Evolutionary conservation across 2,113 vertebrate genomes (phyloP).

Genomic region (Gymnorhina tibicen): DNA sequence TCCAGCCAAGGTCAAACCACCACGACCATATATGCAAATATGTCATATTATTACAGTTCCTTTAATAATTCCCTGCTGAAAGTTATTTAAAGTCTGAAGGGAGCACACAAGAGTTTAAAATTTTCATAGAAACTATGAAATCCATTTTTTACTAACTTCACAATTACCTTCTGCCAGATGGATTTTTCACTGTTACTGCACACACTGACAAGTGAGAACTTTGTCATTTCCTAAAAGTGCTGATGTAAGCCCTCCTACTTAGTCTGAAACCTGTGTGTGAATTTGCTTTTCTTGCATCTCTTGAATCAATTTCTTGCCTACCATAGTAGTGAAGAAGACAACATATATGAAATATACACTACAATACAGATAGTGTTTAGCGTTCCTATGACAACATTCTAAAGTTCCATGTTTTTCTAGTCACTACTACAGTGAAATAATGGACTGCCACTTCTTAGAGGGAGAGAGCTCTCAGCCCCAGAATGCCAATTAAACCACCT

Average conservation of each 20-base stretch:
- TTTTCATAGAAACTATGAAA: neutral
- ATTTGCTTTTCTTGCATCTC: neutral
- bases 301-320: neutral
- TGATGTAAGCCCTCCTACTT: neutral
- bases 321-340: neutral
- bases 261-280: neutral
- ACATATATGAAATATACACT: neutral
- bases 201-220: slow-evolving; percentile 14
- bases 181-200: slow-evolving; percentile 37
- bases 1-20: neutral
- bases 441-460: neutral
- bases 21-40: neutral
- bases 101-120: neutral
- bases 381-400: neutral
- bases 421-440: neutral
- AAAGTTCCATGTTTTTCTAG: neutral
- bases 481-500: neutral
- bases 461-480: neutral
- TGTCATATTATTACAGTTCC: neutral
- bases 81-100: neutral
- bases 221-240: neutral
- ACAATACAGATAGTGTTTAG: neutral
- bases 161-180: neutral
- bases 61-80: neutral
- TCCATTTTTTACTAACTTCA: neutral